Percentiles rank a stretch among this genome's conserved stretches.
Conservation (phyloP, 2,113 vertebrate species). For the Platanista minor region DNA sequence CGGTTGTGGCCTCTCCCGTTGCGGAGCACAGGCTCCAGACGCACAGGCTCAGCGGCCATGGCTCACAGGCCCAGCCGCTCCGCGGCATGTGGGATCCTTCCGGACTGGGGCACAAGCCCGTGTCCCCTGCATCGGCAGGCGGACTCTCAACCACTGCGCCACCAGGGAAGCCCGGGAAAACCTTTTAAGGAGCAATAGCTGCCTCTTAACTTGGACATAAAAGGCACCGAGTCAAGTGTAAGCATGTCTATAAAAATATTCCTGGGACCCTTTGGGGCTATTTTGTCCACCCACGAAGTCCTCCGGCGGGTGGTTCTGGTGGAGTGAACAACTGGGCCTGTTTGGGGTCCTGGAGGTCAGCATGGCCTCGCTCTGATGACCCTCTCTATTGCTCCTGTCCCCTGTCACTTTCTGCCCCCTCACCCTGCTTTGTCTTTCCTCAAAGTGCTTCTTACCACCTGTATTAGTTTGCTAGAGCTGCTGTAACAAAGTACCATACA, state of each 20-base stretch:
- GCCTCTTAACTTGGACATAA: neutral
- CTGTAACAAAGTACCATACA: fast-evolving
- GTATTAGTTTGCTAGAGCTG: neutral
- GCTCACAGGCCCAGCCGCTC: no score
- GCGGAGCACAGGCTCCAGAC: no score
- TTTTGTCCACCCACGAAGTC: neutral
- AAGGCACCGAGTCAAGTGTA: neutral
- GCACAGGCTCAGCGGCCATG: no score
- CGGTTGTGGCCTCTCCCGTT: no score
- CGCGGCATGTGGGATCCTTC: no score
- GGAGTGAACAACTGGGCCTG: neutral
- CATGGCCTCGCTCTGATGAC: fast-evolving
- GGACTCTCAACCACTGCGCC: no score
- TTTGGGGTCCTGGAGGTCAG: neutral
- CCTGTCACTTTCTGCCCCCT: neutral
- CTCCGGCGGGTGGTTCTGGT: neutral
- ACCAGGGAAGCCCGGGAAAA: no score
- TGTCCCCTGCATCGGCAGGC: no score
- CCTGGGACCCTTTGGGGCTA: neutral
- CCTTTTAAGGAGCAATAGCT: neutral
- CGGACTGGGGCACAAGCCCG: no score
- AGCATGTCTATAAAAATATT: neutral
- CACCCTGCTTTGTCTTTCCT: neutral
- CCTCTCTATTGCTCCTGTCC: neutral
- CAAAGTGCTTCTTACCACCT: neutral